Conservation (phyloP, 2,113 vertebrate species). For the Heterochromis multidens region DNA sequence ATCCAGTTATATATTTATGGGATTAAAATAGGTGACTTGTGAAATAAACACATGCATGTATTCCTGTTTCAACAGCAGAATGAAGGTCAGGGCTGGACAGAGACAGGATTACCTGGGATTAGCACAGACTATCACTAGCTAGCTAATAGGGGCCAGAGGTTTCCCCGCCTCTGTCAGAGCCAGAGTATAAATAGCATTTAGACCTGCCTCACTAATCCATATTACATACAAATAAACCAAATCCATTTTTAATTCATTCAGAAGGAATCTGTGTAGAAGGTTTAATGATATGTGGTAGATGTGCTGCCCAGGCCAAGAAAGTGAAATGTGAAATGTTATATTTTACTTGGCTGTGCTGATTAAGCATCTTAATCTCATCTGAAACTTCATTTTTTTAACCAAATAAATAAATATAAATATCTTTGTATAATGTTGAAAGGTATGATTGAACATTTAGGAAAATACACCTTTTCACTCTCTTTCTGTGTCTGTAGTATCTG, state of each 20-base stretch:
- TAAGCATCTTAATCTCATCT: not conserved
- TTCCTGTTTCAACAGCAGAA: not conserved
- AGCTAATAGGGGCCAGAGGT: conserved; percentile 43
- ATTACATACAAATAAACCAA: conserved; percentile 8
- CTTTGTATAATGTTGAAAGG: too few species aligned
- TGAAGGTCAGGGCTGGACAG: conserved; percentile 32
- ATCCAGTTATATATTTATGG: not conserved
- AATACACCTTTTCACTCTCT: too few species aligned
- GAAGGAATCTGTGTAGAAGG: not conserved
- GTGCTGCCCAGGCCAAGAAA: not conserved
- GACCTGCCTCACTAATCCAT: conserved; percentile 31
- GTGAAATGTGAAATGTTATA: too few species aligned
- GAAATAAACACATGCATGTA: not conserved
- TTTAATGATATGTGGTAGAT: not conserved
- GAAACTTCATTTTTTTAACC: too few species aligned
- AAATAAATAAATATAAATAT: too few species aligned
- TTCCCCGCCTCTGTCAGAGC: conserved; percentile 7
- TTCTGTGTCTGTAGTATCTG: not conserved
- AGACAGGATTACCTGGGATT: conserved; percentile 60
- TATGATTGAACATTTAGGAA: too few species aligned
- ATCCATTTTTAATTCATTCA: conserved; percentile 10
- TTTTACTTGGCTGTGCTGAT: too few species aligned
- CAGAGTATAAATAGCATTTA: conserved; percentile 29
- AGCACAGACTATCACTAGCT: conserved; percentile 35
- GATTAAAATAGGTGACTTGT: not conserved